Base-by-base conservation (phyloP, 2,888 invertebrate genomes). In the Agrotis ipsilon region DNA sequence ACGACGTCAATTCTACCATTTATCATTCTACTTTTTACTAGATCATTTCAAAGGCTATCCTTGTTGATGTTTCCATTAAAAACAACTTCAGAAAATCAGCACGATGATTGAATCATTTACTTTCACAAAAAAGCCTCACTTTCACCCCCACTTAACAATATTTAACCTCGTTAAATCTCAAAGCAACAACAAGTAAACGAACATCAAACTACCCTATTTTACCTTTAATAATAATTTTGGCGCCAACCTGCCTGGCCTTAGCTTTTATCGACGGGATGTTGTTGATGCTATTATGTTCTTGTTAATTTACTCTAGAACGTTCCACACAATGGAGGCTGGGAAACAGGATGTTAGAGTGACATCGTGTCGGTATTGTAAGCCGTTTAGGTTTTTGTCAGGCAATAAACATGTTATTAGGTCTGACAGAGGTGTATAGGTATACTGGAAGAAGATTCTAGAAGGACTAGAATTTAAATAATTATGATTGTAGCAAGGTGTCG, bases 271-370 rank as follows among this genome's bases (percentile, higher is more conserved):
- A 43, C 79, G 27, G 80, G 68, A 66, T 57, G 66, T 57, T 60
- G 61, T 66, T 79, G 24, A 60, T 62, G 43, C 27, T 49, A 80
- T 80, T 75, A 75, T 68, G 39, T 57, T 32, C 58, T 46, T 45
- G 60, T 48, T 80, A 75, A 80, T 76, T 77, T 45, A 39, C 63
- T 51, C 61, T 59, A n/a, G 76, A 51, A 51, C 76, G 55, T 16
- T 21, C 46, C 16, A 43, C 46, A 77, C 76, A 77, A 77, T 45
- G 60, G 80, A 19, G 19, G 2, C 46, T 21, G 21, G 9, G n/a
- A 24, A 49, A 32, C 76, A 80, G 76, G 76, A 80, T 75, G 11
- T 27, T 61, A 13, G 19, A 54, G 52, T 57, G 45, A 27, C 21
- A 46, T 51, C 3, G 39, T 9, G 19, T 39, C n/a, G 68, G 21